These are phyloP conservation scores for Heliconius congener DNA, from an alignment of 1,140 invertebrate species.

Conservation along the genomic window DNA sequence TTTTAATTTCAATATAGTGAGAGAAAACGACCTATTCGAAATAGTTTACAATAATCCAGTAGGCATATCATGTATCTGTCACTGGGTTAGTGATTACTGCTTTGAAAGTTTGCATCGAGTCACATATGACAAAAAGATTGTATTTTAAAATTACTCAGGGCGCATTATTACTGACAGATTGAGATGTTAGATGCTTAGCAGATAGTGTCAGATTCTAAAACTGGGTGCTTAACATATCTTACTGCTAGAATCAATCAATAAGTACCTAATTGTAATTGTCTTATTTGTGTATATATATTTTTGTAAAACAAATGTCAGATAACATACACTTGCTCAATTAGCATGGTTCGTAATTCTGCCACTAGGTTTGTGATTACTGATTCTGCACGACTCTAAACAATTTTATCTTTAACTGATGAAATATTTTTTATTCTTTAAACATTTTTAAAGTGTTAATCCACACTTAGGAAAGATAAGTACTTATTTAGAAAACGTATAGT, in stretches of 20 bases:
- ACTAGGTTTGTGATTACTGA: slow-evolving; percentile 46
- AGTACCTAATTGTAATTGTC: not conserved
- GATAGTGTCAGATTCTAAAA: slow-evolving; percentile 44
- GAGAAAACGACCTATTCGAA: not conserved
- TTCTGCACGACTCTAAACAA: not conserved
- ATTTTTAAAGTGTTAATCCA: too few relatives aligned
- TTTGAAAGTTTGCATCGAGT: not conserved
- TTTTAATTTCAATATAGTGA: not conserved
- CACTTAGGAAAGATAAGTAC: too few relatives aligned
- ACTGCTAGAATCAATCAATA: slow-evolving; percentile 1
- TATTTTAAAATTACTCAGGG: too few relatives aligned
- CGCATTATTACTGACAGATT: not conserved
- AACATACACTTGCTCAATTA: slow-evolving; percentile 40
- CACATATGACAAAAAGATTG: not conserved
- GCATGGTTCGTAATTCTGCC: slow-evolving; percentile 45
- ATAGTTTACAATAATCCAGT: not conserved
- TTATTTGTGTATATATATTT: not conserved
- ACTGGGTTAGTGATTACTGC: slow-evolving; percentile 40
- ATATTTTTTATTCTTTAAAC: too few relatives aligned
- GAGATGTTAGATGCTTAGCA: slow-evolving; percentile 37
- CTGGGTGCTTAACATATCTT: slow-evolving; percentile 35
- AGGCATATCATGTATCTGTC: slow-evolving; percentile 29
- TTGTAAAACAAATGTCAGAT: not conserved
- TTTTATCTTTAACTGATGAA: too few relatives aligned
- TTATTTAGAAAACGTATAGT: too few relatives aligned